phyloP scores from a whole-genome alignment of 2,113 vertebrate species.

The Aptenodytes patagonicus region DNA sequence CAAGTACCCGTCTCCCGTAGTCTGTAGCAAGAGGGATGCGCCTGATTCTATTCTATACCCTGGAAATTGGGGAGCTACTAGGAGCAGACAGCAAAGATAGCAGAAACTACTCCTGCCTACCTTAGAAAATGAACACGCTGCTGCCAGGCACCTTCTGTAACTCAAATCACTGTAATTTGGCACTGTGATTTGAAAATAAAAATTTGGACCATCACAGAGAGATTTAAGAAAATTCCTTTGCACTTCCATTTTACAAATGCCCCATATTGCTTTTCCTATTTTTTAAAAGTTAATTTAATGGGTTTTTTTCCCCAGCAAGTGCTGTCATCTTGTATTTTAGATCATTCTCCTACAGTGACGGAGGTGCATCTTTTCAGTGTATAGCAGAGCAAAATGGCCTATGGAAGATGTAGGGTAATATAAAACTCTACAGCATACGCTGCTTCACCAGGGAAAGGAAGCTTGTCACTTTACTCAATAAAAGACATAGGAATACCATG shows the following conservation, averaged over 20 bases:
- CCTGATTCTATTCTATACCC: background rate
- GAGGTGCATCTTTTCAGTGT: background rate
- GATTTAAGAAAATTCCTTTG: background rate
- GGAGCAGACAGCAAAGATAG: background rate
- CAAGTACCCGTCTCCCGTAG: background rate
- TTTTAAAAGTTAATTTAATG: background rate
- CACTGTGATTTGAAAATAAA: background rate
- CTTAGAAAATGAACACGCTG: background rate
- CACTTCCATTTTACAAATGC: background rate
- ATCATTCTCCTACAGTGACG: background rate
- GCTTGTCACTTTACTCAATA: conserved; percentile 48
- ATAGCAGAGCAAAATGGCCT: background rate
- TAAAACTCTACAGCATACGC: background rate
- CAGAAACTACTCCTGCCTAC: background rate
- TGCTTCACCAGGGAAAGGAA: conserved; percentile 34
- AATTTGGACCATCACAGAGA: background rate
- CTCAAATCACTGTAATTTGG: background rate
- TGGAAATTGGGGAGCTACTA: background rate
- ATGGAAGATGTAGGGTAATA: background rate
- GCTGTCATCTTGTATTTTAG: background rate
- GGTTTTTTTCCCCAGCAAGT: background rate
- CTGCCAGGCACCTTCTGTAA: background rate
- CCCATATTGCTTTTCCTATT: background rate
- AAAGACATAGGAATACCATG: conserved; percentile 48
- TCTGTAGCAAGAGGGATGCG: background rate